These are phyloP conservation scores for Ornithoptera alexandrae DNA, from an alignment of 2,888 invertebrate species.

Conservation along the genomic window DNA sequence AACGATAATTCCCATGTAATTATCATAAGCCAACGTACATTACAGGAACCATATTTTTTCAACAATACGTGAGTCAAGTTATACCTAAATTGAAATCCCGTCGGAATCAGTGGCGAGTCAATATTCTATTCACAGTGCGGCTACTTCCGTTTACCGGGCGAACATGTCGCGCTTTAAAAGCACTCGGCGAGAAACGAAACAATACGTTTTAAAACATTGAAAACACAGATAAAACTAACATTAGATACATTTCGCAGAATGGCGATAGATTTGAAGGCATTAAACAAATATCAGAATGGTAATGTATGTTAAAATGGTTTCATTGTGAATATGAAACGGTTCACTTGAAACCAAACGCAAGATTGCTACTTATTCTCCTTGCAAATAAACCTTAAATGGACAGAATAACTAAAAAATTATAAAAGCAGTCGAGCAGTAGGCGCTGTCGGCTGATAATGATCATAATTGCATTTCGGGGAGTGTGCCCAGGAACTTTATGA, in stretches of 20 bases:
- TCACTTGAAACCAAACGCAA: constrained; percentile 14
- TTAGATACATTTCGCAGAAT: constrained; percentile 48
- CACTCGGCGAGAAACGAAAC: constrained; percentile 27
- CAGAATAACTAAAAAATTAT: neutral
- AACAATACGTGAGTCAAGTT: constrained; percentile 31
- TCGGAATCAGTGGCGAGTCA: constrained; percentile 43
- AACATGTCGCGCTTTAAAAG: constrained; percentile 65
- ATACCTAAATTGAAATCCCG: constrained; percentile 34
- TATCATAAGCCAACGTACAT: neutral
- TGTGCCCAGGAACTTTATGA: too few relatives aligned
- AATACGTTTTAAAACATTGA: constrained; percentile 46
- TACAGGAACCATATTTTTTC: constrained; percentile 38
- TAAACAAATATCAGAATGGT: constrained; percentile 20
- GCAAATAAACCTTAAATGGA: neutral
- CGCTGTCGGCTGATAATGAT: too few relatives aligned
- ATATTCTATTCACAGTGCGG: constrained; percentile 61
- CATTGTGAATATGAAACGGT: constrained; percentile 27
- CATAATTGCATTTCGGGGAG: too few relatives aligned
- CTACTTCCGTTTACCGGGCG: constrained; percentile 65
- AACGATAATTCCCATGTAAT: neutral
- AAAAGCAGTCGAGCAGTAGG: too few relatives aligned
- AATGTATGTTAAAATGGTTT: constrained; percentile 24
- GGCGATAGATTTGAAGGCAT: constrained; percentile 33
- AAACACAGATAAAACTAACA: constrained; percentile 48
- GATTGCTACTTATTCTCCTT: constrained; percentile 15